These are phyloP conservation scores for Brachionus plicatilis DNA, from an alignment of 1,140 invertebrate species.

Conservation along the genomic window DNA sequence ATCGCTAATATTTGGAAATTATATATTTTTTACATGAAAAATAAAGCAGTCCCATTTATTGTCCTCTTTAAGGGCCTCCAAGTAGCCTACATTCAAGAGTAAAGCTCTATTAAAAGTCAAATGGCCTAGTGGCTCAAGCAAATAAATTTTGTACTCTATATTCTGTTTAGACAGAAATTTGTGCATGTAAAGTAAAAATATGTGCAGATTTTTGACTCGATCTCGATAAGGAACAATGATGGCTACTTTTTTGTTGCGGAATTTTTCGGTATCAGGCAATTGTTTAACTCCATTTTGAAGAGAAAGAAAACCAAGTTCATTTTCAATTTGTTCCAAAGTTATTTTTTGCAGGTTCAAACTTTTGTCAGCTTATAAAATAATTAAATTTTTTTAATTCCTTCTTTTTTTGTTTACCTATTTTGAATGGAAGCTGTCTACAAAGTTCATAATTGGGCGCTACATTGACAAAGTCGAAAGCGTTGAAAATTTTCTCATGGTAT, in stretches of 20 bases:
- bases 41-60: constrained; percentile 45
- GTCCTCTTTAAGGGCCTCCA: constrained; percentile 71
- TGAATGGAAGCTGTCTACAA: background rate
- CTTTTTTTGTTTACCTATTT: background rate
- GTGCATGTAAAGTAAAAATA: constrained; percentile 80
- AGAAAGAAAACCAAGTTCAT: constrained; percentile 67
- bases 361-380: background rate
- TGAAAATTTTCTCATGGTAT: constrained; percentile 18
- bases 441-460: background rate
- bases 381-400: background rate
- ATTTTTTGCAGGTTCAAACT: background rate
- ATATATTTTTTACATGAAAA: background rate
- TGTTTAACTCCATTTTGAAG: constrained; percentile 68
- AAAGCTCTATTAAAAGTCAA: constrained; percentile 78
- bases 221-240: constrained; percentile 82
- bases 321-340: background rate
- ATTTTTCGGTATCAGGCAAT: constrained; percentile 57
- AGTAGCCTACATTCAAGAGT: constrained; percentile 87
- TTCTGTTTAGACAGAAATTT: constrained; percentile 77
- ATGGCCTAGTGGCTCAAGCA: constrained; percentile 66
- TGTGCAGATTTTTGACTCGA: constrained; percentile 68
- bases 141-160: constrained; percentile 79
- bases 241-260: constrained; percentile 59
- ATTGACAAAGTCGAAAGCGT: background rate
- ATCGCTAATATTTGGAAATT: too few species aligned